Base-by-base conservation (phyloP, 2,888 invertebrate genomes). In the Drosophila lacicola region DNA sequence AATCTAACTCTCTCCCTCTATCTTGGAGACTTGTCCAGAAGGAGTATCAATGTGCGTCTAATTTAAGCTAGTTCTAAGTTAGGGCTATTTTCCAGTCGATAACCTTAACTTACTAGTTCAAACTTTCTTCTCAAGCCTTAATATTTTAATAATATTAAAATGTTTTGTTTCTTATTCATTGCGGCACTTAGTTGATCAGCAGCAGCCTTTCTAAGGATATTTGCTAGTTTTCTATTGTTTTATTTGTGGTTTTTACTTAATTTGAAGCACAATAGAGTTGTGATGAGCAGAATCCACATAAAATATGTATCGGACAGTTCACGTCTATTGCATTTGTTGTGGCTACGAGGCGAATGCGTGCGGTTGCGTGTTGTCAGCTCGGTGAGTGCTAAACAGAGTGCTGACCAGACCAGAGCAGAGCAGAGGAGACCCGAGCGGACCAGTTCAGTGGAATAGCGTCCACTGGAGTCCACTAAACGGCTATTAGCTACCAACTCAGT, bases 401-500 rank as follows among this genome's bases (percentile, higher is more conserved):
- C 14, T 5, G 56, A 53, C 54, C 53, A 19, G 57, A 51, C 36
- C 53, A 21, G 54, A 49, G 19, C 29, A 50, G 39, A 39, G 21
- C n/a, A 5, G 41, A 50, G 34, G 49, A 10, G 50, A 29, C 47
- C 37, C 41, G 25, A 29, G 25, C 6, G 2, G 5, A n/a, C n/a
- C 41, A 33, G 39, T 29, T 29, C 14, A 9, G 14, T 46, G 29
- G 45, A 46, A 3, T 17, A 13, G 14, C 19, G 66, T 37, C 21
- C 51, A 37, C 29, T n/a, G 44, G 63, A 69, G 79, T 84, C 64
- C 83, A 80, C 83, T 85, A 88, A 84, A 82, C 86, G 88, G 71
- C 83, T 85, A 85, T 83, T 85, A 88, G 88, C 70, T 67, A 44
- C 14, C 45, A 14, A 51, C 57, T 42, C 41, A 37, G 44, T 70